Conservation (phyloP, 1,140 invertebrate species). For the Conus betulinus region DNA sequence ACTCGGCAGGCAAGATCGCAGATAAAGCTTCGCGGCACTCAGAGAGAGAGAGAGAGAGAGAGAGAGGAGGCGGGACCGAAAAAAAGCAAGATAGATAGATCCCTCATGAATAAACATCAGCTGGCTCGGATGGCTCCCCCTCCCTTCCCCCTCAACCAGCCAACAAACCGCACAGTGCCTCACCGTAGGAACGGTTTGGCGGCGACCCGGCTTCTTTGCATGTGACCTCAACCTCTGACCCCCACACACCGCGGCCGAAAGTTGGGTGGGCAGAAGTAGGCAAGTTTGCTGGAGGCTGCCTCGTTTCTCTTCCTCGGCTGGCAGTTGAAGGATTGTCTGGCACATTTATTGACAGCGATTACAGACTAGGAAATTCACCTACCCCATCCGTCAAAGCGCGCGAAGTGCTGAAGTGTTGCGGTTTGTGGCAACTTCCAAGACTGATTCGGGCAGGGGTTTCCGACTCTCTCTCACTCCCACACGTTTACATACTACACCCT, state of each 20-base stretch:
- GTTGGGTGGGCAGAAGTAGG: conserved; percentile 29
- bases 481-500: no score
- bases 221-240: conserved; percentile 38
- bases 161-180: conserved; percentile 5
- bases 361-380: conserved; percentile 4
- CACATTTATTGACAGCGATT: conserved; percentile 38
- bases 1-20: not conserved
- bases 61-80: not conserved
- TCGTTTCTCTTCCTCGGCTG: conserved; percentile 22
- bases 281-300: conserved; percentile 18
- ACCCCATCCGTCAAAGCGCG: conserved; percentile 16
- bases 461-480: not conserved
- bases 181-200: not conserved
- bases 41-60: conserved; percentile 14
- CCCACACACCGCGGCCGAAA: not conserved
- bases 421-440: not conserved
- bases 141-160: not conserved
- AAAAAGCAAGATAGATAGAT: conserved; percentile 28
- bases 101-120: conserved; percentile 40
- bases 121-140: not conserved
- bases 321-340: conserved; percentile 34
- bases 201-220: conserved; percentile 32
- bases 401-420: not conserved
- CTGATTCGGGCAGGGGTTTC: not conserved
- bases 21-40: conserved; percentile 14